These are phyloP conservation scores for Sus scrofa DNA, from an alignment of 2,113 vertebrate genomes.

Conservation along the genomic window DNA sequence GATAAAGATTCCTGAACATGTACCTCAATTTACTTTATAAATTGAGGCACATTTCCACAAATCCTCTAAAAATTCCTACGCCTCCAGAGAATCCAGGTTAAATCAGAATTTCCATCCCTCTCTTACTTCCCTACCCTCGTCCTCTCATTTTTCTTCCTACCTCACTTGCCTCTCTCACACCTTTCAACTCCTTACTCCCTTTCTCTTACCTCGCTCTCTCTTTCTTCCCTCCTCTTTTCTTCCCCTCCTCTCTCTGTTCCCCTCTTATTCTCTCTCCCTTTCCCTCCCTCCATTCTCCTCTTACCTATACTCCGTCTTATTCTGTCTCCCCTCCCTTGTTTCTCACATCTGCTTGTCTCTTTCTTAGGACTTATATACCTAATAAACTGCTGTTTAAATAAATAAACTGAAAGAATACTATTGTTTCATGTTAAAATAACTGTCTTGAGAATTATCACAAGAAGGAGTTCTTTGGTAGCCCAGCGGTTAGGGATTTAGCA, in stretches of 20 bases:
- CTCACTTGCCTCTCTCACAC: not conserved
- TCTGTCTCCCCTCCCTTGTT: not conserved
- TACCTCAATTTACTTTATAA: constrained; percentile 15
- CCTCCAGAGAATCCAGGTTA: not conserved
- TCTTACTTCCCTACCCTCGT: not conserved
- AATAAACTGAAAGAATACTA: constrained; percentile 38
- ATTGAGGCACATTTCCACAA: constrained; percentile 40
- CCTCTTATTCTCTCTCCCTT: not conserved
- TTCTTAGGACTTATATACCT: not conserved
- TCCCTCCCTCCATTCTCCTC: no score
- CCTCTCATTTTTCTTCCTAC: not conserved
- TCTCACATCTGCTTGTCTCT: not conserved
- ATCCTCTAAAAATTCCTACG: constrained; percentile 13
- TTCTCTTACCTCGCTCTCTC: not conserved
- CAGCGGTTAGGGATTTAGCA: no score
- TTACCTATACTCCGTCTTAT: not conserved
- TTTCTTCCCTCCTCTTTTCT: not conserved
- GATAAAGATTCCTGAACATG: not conserved
- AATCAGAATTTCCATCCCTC: not conserved
- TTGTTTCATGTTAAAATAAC: constrained; percentile 32
- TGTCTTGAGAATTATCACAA: not conserved
- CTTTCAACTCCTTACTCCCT: not conserved
- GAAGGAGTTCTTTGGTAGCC: no score
- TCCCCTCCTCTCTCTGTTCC: not conserved
- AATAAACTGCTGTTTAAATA: constrained; percentile 50